These are phyloP conservation scores for Brachionus angularis DNA, from an alignment of 1,140 invertebrate genomes.

Conservation along the genomic window DNA sequence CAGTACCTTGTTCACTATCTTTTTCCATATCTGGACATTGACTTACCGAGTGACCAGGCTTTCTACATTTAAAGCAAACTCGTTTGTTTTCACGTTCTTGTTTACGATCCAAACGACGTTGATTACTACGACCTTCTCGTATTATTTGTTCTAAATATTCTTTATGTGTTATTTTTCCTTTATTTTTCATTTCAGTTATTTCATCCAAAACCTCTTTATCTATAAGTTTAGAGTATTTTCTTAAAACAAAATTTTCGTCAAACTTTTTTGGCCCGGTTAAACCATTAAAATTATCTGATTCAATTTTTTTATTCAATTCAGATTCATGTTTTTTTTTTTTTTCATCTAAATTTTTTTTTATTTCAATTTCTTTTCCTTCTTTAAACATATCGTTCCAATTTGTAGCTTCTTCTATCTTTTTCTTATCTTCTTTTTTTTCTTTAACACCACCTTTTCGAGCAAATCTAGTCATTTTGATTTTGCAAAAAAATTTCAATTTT, in stretches of 20 bases:
- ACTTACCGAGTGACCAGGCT: conserved; percentile 68
- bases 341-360: conserved; percentile 31
- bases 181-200: neutral
- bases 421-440: conserved; percentile 64
- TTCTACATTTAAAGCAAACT: conserved; percentile 70
- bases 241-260: conserved; percentile 1
- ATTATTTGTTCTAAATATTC: conserved; percentile 38
- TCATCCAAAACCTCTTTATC: conserved; percentile 24
- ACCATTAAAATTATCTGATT: neutral
- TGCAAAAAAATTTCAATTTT: too few species aligned
- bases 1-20: conserved; percentile 50
- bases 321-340: conserved; percentile 32
- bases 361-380: conserved; percentile 50
- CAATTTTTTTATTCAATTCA: conserved; percentile 11
- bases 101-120: conserved; percentile 29
- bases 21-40: conserved; percentile 69
- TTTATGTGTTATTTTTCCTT: conserved; percentile 32
- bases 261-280: neutral
- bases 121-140: conserved; percentile 26
- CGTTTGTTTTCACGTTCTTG: conserved; percentile 46
- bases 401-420: conserved; percentile 66
- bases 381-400: conserved; percentile 67
- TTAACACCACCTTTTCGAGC: conserved; percentile 70
- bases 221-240: conserved; percentile 11
- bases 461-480: conserved; percentile 70